A percentile compares a stretch with the other conserved stretches of the same genome.
These are phyloP conservation scores for Plebejus melissa DNA, from an alignment of 2,888 invertebrate species.

Conservation along the genomic window DNA sequence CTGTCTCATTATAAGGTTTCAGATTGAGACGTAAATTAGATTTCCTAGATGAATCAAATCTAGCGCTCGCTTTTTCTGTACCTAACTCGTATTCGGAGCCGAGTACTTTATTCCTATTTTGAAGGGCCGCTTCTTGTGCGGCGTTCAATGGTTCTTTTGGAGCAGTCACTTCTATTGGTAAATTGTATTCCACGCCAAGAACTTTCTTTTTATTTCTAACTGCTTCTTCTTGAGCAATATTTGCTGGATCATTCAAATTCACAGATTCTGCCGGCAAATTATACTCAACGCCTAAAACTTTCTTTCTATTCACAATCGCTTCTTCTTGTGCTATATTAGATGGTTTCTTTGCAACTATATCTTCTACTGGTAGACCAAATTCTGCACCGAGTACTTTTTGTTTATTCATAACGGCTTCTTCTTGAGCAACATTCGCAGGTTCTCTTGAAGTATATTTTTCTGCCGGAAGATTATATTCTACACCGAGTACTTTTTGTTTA, in stretches of 20 bases:
- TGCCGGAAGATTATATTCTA: slow-evolving; percentile 65
- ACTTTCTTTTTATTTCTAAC: slow-evolving; percentile 80
- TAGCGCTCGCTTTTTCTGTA: slow-evolving; percentile 45
- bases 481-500: slow-evolving; percentile 79
- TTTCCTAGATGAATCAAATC: slow-evolving; percentile 48
- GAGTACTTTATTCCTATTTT: slow-evolving; percentile 80
- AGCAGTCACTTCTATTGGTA: neutral
- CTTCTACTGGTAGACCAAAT: slow-evolving; percentile 20
- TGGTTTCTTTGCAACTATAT: too few relatives aligned
- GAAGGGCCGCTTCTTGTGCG: slow-evolving; percentile 80
- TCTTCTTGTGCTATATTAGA: too few relatives aligned
- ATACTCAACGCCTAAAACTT: slow-evolving; percentile 44
- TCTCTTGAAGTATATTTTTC: slow-evolving; percentile 26
- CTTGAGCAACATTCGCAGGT: slow-evolving; percentile 71
- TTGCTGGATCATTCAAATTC: slow-evolving; percentile 43
- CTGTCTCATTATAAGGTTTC: slow-evolving; percentile 55
- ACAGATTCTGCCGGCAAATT: slow-evolving; percentile 31
- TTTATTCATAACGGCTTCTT: slow-evolving; percentile 80
- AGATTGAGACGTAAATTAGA: slow-evolving; percentile 62
- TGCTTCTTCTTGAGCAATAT: slow-evolving; percentile 78
- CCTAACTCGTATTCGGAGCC: slow-evolving; percentile 78
- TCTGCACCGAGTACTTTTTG: slow-evolving; percentile 80
- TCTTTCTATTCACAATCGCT: too few relatives aligned
- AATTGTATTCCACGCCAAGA: neutral
- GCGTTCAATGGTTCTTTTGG: slow-evolving; percentile 54